Percentiles rank a stretch among this genome's conserved stretches.
phyloP scores from a whole-genome alignment of 2,888 invertebrate genomes.

The Caenorhabditis afra region DNA sequence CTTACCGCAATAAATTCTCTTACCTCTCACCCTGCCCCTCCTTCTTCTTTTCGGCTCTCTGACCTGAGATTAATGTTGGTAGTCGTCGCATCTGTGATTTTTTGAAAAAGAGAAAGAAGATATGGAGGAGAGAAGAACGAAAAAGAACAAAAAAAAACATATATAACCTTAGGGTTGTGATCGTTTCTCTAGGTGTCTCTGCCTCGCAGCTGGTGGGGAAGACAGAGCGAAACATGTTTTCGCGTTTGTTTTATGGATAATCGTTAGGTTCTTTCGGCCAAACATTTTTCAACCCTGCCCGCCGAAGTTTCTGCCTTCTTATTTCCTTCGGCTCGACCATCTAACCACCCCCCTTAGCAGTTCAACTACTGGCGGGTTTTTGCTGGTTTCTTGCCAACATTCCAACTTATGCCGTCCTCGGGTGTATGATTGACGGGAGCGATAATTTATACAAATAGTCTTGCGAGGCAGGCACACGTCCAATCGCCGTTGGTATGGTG shows the following conservation, averaged over 20 bases:
- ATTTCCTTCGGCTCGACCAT: neutral
- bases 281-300: conserved; percentile 17
- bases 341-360: no score
- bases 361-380: neutral
- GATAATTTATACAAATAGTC: conserved; percentile 30
- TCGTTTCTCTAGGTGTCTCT: neutral
- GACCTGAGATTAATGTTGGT: conserved; percentile 17
- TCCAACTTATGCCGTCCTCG: neutral
- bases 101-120: no score
- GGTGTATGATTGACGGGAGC: conserved; percentile 10
- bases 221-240: conserved; percentile 34
- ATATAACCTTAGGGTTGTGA: no score
- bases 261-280: conserved; percentile 26
- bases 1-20: conserved; percentile 37
- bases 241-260: conserved; percentile 55
- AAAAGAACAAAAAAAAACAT: no score
- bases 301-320: neutral
- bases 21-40: neutral
- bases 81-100: neutral
- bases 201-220: neutral
- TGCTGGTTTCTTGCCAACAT: neutral
- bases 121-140: no score
- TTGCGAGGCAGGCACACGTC: neutral
- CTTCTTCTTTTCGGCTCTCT: conserved; percentile 3
- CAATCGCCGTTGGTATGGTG: neutral